A percentile compares a stretch with the other conserved stretches of the same genome.
These are phyloP conservation scores for Drosophila aldrichi DNA, from an alignment of 2,888 invertebrate species.

Conservation along the genomic window DNA sequence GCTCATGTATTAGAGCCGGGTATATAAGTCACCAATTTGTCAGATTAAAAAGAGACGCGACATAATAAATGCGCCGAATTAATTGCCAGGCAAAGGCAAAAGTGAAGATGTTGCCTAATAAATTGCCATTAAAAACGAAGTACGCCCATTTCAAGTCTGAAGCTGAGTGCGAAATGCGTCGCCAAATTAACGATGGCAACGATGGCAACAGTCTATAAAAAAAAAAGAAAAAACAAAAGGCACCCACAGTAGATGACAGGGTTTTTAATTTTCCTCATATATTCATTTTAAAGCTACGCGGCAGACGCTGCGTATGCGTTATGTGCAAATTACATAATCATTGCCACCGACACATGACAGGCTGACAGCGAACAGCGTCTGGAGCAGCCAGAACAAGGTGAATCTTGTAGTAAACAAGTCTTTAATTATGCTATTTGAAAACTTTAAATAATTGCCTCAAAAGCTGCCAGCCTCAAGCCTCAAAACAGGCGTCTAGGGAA, in stretches of 20 bases:
- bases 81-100: slow-evolving; percentile 54
- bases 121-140: slow-evolving; percentile 57
- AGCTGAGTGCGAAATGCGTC: slow-evolving; percentile 22
- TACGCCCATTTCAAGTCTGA: slow-evolving; percentile 25
- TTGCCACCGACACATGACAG: slow-evolving; percentile 24
- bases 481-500: too few relatives aligned
- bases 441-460: neutral
- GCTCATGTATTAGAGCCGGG: slow-evolving; percentile 32
- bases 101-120: slow-evolving; percentile 48
- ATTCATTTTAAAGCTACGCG: slow-evolving; percentile 19
- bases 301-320: slow-evolving; percentile 33
- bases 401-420: too few relatives aligned
- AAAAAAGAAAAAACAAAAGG: neutral
- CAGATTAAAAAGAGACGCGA: slow-evolving; percentile 65
- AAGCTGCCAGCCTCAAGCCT: neutral
- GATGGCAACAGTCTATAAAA: slow-evolving; percentile 8
- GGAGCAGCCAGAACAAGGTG: neutral
- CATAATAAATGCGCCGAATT: slow-evolving; percentile 53
- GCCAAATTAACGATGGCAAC: slow-evolving; percentile 41
- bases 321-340: slow-evolving; percentile 18
- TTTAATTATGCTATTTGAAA: neutral
- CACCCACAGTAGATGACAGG: slow-evolving; percentile 2
- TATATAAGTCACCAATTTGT: slow-evolving; percentile 55
- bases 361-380: slow-evolving; percentile 1
- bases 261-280: slow-evolving; percentile 32